phyloP scores from a whole-genome alignment of 2,888 invertebrate species.

The Lampropteryx suffumata region DNA sequence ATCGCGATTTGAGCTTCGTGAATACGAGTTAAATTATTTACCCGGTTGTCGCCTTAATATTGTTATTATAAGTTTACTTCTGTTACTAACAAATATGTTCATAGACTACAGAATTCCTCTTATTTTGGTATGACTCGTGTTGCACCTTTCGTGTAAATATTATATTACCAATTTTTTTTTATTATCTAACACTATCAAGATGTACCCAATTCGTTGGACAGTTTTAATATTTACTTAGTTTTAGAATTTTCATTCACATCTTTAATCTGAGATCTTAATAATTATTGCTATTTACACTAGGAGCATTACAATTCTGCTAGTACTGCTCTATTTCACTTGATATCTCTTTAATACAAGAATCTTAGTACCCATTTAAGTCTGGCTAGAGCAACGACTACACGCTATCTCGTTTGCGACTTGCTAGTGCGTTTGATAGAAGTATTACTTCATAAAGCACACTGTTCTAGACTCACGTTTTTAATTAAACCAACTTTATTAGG shows the following conservation, averaged over 20 bases:
- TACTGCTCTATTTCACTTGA: constrained; percentile 16
- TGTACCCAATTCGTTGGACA: too few relatives aligned
- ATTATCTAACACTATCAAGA: not conserved
- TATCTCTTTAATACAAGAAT: constrained; percentile 27
- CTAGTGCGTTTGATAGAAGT: constrained; percentile 34
- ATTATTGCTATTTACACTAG: constrained; percentile 5
- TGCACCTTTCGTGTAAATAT: too few relatives aligned
- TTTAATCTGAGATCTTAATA: not conserved
- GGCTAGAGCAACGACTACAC: constrained; percentile 24
- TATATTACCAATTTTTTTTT: too few relatives aligned
- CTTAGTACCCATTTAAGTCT: constrained; percentile 30
- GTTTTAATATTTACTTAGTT: too few relatives aligned
- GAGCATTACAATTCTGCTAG: constrained; percentile 4
- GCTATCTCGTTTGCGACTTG: constrained; percentile 30
- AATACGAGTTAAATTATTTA: too few relatives aligned
- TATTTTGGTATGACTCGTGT: too few relatives aligned
- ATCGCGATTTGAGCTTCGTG: too few relatives aligned
- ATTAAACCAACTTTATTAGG: constrained; percentile 61
- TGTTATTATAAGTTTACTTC: too few relatives aligned
- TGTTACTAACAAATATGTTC: too few relatives aligned
- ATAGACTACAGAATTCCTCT: too few relatives aligned
- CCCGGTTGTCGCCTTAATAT: too few relatives aligned
- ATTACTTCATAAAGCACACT: constrained; percentile 34
- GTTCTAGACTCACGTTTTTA: constrained; percentile 65
- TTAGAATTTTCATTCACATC: too few relatives aligned